phyloP scores from a whole-genome alignment of 2,888 invertebrate species.

The Actias luna region DNA sequence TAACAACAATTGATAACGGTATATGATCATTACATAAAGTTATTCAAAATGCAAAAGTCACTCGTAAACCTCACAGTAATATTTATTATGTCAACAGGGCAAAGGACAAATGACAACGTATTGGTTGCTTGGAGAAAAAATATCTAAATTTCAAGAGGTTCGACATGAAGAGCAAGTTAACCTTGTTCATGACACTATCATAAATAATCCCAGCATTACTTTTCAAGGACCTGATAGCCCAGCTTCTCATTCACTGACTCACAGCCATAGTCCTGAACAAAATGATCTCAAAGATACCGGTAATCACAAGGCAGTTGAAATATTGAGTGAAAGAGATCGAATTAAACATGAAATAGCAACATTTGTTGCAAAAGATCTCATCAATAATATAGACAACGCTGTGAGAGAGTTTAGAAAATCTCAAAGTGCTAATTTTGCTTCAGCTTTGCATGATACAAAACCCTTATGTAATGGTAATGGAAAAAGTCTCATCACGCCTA shows the following conservation, averaged over 20 bases:
- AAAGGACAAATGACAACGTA: conserved; percentile 95
- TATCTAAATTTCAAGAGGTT: conserved; percentile 35
- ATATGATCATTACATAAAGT: neutral
- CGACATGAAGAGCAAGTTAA: conserved; percentile 41
- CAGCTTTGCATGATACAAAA: conserved; percentile 35
- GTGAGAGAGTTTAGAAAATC: conserved; percentile 70
- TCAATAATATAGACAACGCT: conserved; percentile 71
- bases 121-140: conserved; percentile 91
- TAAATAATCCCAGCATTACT: conserved; percentile 70
- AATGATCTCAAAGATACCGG: conserved; percentile 50
- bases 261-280: conserved; percentile 66
- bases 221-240: conserved; percentile 77
- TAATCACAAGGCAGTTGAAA: conserved; percentile 51
- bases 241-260: conserved; percentile 66
- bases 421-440: conserved; percentile 60
- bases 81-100: conserved; percentile 80
- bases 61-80: conserved; percentile 10
- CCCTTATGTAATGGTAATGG: conserved; percentile 55
- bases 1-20: conserved; percentile 6
- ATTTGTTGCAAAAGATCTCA: conserved; percentile 72
- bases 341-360: conserved; percentile 76
- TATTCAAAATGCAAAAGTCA: too few relatives aligned
- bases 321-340: conserved; percentile 63
- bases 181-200: conserved; percentile 38
- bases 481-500: conserved; percentile 64